Evolutionary conservation across 64 coral and sea anemone species (phyloP).

Genomic region (Montipora cactus): DNA sequence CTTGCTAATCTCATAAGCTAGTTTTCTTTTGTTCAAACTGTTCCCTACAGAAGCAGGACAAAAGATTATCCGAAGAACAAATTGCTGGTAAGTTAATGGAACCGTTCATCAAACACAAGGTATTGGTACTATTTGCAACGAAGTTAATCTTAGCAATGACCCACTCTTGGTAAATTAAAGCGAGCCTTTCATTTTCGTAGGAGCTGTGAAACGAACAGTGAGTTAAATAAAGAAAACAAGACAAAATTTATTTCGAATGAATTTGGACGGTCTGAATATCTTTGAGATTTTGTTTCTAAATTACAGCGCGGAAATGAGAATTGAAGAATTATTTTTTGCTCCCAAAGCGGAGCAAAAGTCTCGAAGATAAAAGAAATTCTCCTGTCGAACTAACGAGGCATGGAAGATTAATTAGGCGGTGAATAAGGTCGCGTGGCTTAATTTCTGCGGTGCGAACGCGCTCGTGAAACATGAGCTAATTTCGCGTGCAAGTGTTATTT

Average conservation of each 20-base stretch:
- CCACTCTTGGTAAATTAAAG: neutral
- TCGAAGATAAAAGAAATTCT: neutral
- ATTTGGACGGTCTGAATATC: neutral
- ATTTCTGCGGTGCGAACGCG: too few relatives aligned
- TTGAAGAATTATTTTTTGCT: neutral
- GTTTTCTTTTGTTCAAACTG: conserved; percentile 7
- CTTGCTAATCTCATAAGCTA: neutral
- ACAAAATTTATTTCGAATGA: neutral
- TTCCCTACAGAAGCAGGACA: conserved; percentile 40
- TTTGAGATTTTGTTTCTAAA: neutral
- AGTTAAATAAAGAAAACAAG: neutral
- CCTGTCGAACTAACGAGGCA: neutral
- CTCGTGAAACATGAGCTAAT: neutral
- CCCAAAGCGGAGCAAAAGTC: neutral
- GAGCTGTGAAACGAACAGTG: neutral
- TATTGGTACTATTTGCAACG: neutral
- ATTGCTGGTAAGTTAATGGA: conserved; percentile 55
- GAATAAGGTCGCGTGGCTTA: neutral
- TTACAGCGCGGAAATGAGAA: neutral
- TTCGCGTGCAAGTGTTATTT: neutral
- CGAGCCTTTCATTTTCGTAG: neutral
- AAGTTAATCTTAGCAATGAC: neutral
- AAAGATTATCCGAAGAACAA: conserved; percentile 68
- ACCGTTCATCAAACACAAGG: neutral
- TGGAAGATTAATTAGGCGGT: neutral